Base-by-base conservation (phyloP, 2,113 vertebrate species). In the Microcebus griseorufus region DNA sequence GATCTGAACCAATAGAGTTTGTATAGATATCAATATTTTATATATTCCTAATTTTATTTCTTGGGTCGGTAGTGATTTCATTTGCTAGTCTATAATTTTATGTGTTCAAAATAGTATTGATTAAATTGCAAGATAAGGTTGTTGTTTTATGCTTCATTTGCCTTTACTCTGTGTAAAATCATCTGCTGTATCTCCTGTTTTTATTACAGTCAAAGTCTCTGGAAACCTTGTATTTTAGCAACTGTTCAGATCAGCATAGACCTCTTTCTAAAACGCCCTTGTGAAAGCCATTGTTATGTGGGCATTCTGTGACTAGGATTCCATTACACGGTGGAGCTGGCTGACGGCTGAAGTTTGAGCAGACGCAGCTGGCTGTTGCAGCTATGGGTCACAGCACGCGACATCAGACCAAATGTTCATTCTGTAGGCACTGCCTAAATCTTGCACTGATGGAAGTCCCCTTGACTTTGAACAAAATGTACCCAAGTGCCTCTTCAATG, bases 381-480 rank as follows among this genome's bases (percentile, higher is more conserved):
- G 96, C 95, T 84, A 51, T 78, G 90, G 87, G 93, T 92, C 88
- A 11, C 83, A 87, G 93, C 93, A 93, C 13, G 70, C 89, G 69
- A 25, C 37, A 60, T 82, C 55, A 90, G 69, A 96, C 94, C 93
- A 97, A 90, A 97, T 69, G 96, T 92, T 97, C 90, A 84, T 87
- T 96, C 88, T 84, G 93, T 90, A 92, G 96, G 90, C 69, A 80
- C 51, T 95, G 83, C 70, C 12, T 69, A 95, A 93, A 93, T 92
- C 93, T 79, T 89, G 88, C 55, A 72, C 53, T 88, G 93, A 90
- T n/a, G 65, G 83, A 97, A 94, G 84, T 87, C 79, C 90, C 79
- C 34, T 48, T 93, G 96, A 95, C 96, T 96, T 97, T 97, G 94
- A 97, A 97, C 58, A 95, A 95, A 97, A 97, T 93, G 85, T 95